These are phyloP conservation scores for Hippoglossus stenolepis DNA, from an alignment of 2,113 vertebrate species.

Conservation along the genomic window DNA sequence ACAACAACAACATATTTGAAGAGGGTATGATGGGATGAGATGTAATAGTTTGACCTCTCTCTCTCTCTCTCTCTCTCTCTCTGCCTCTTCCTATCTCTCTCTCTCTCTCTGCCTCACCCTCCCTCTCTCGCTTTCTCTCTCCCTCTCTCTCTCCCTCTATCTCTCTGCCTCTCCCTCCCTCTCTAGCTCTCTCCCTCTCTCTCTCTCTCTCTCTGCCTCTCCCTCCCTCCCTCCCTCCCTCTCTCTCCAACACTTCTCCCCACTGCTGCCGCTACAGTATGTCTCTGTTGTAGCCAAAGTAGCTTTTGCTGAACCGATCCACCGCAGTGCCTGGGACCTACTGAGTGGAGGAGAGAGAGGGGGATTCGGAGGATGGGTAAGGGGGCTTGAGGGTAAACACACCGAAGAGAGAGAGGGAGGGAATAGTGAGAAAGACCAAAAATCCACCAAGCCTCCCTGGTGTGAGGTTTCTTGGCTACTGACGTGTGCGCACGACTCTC, in stretches of 20 bases:
- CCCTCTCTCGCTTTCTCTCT: too few relatives aligned
- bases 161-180: background rate
- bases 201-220: background rate
- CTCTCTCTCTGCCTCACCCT: background rate
- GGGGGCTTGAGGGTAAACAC: slow-evolving; percentile 60
- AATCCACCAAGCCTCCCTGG: slow-evolving; percentile 60
- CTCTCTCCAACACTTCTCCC: slow-evolving; percentile 36
- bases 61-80: too few relatives aligned
- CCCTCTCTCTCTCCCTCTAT: too few relatives aligned
- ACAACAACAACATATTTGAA: background rate
- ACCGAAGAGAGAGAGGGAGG: slow-evolving; percentile 19
- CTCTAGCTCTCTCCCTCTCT: slow-evolving; percentile 32
- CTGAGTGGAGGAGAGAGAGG: slow-evolving; percentile 71
- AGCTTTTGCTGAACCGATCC: slow-evolving; percentile 66
- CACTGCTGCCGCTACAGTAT: slow-evolving; percentile 40
- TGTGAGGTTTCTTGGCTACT: slow-evolving; percentile 70
- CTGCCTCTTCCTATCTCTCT: background rate
- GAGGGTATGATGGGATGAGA: background rate
- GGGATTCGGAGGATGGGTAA: slow-evolving; percentile 75
- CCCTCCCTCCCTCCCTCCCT: slow-evolving; percentile 27
- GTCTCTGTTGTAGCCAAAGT: slow-evolving; percentile 66
- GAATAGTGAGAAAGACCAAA: slow-evolving; percentile 41
- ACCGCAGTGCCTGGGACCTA: slow-evolving; percentile 79
- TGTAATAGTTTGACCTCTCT: slow-evolving; percentile 21
- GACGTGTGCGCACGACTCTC: slow-evolving; percentile 76